Evolutionary conservation across 2,797 vertebrate genomes (phyloP).

Genomic region (Parambassis ranga): DNA sequence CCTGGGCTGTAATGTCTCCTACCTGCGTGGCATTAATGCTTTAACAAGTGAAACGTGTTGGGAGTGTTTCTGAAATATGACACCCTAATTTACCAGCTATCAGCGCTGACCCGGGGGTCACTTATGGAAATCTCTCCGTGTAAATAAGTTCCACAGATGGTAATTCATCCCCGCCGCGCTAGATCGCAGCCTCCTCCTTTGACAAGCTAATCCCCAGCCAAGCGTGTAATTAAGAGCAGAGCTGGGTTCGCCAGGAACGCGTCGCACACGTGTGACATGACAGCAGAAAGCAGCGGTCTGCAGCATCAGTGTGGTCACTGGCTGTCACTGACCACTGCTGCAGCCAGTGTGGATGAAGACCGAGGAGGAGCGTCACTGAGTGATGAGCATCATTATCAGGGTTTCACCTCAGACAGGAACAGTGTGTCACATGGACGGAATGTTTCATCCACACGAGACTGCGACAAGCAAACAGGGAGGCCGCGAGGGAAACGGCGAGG

Average conservation of each 20-base stretch:
- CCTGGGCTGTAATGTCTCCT: not conserved
- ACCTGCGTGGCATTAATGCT: not conserved
- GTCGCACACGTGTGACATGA: slow-evolving; percentile 20
- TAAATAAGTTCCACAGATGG: slow-evolving; percentile 48
- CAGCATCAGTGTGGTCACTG: slow-evolving; percentile 11
- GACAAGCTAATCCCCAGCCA: slow-evolving; percentile 65
- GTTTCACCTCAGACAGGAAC: not conserved
- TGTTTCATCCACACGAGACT: slow-evolving; percentile 4
- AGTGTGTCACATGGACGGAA: not conserved
- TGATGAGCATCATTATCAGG: not conserved
- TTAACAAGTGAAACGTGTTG: slow-evolving; percentile 27
- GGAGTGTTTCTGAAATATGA: slow-evolving; percentile 9
- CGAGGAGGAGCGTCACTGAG: not conserved
- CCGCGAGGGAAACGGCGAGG: not conserved
- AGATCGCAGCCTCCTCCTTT: slow-evolving; percentile 36
- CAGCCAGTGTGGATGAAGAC: slow-evolving; percentile 1
- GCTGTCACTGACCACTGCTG: slow-evolving; percentile 14
- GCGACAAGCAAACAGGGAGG: not conserved
- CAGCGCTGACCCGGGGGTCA: slow-evolving; percentile 50
- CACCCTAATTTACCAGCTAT: slow-evolving; percentile 30
- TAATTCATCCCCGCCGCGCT: slow-evolving; percentile 50
- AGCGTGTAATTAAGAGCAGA: slow-evolving; percentile 73
- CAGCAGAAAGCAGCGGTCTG: slow-evolving; percentile 12
- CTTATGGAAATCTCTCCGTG: slow-evolving; percentile 40
- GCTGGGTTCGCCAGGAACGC: slow-evolving; percentile 18